Evolutionary conservation across 2,888 invertebrate genomes (phyloP), one percentile per base, ranked within the genome.

Genomic region (Odontocolon sp.): DNA sequence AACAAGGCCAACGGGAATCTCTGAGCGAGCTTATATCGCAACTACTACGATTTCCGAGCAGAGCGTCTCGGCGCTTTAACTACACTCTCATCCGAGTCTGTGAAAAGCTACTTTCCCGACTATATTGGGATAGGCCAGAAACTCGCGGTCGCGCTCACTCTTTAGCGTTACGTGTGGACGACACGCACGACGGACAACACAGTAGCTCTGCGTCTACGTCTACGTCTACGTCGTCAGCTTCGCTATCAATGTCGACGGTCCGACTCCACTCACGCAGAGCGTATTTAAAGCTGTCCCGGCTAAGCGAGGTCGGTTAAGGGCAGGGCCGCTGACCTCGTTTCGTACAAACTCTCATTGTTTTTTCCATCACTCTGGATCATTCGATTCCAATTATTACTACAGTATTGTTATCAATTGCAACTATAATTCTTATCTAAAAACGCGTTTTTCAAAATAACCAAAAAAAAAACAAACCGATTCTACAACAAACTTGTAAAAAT

Each of bases 41-140:
- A 36, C 36, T 26, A 2, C 6, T 5, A 4, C 26, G 47, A 21
- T 42, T 21, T 59, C 40, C 26, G 38, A n/a, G n/a, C n/a, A 56
- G 56, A 50, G n/a, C 9, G 33, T 36, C 36, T 16, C 28, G 23
- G 23, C 38, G 21, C 57, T 57, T n/a, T 6, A 11, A 36, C n/a
- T 0, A 14, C 6, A 8, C 28, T 31, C 6, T 4, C 33, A 36
- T 33, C 31, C 16, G 63, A 74, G 54, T 59, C 75, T 28, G 57
- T 64, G 68, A 68, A 80, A 80, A 81, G 76, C 78, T 84, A 85
- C 85, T 84, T 84, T 83, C 76, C 76, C 80, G 80, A 79, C 80
- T 82, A 68, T 68, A 85, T 83, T 81, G 83, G 81, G 82, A 85
- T 83, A 82, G 84, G 82, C 81, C 83, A 21, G 33, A 23, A 33